A percentile compares a stretch with the other conserved stretches of the same genome.
Evolutionary conservation across 2,113 vertebrate species (phyloP).

Genomic region (Phaethornis superciliosus): DNA sequence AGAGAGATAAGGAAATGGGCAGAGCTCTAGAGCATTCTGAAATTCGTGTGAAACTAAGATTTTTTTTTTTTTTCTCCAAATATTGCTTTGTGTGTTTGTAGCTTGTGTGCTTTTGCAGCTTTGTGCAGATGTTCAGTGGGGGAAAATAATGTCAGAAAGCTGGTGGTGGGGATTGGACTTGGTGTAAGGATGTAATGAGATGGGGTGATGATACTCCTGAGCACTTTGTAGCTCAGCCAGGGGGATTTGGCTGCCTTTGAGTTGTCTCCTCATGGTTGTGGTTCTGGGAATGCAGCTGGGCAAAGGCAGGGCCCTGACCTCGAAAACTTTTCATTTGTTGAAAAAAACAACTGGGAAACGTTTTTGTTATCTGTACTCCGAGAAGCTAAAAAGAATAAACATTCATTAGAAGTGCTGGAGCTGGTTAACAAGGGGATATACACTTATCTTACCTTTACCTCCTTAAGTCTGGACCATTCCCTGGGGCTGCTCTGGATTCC

Average conservation of each 20-base stretch:
- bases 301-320: not conserved
- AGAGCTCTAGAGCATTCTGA: not conserved
- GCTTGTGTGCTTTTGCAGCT: not conserved
- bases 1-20: not conserved
- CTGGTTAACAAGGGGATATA: not conserved
- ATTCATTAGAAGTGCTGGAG: not conserved
- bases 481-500: not conserved
- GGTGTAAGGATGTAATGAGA: not conserved
- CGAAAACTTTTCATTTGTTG: not conserved
- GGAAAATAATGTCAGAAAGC: not conserved
- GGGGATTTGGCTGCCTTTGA: accelerated
- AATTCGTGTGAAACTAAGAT: not conserved
- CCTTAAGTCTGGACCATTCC: not conserved
- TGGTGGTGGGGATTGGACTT: not conserved
- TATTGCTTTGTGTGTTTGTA: not conserved
- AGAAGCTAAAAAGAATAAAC: not conserved
- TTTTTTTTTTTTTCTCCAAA: not conserved
- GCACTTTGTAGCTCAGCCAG: not conserved
- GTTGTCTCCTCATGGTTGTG: not conserved
- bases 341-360: not conserved
- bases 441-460: not conserved
- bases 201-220: not conserved
- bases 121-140: not conserved
- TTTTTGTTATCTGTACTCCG: not conserved
- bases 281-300: not conserved